Base-by-base conservation (phyloP, 2,888 invertebrate genomes). In the Capitulum mitella region DNA sequence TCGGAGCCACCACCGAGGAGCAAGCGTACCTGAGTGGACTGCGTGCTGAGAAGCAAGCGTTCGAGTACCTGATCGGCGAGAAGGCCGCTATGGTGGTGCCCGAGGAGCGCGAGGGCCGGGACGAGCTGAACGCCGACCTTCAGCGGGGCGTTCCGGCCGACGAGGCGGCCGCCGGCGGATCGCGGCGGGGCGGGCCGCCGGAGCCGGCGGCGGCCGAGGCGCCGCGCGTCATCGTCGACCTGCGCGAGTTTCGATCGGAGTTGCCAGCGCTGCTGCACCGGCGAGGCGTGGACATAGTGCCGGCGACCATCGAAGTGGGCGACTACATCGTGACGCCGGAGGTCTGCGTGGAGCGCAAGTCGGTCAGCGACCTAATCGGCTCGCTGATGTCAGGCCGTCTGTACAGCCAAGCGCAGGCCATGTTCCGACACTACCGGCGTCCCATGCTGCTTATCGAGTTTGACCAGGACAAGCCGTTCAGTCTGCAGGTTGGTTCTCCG, bases 301-400 rank as follows among this genome's bases (percentile, higher is more conserved):
- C 96, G 0, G 88, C 94, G 1, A 95, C 94, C n/a, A 89, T 96
- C 76, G 89, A 91, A 83, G 92, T 91, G 85, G 99, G 98, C 0
- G 99, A 99, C 87, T 99, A 99, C 85, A 95, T 99, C 84, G 88
- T 99, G 29, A 95, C 98, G 0, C 95, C 97, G 0, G 95, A 97
- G 37, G 93, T 98, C 82, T 98, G 98, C 84, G 93, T 99, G 32
- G 99, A 99, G 87, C 89, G 99, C 78, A 99, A 99, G 87, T 81
- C 81, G 40, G 78, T 82, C 26, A 82, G 81, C 78, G 82, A 82
- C 77, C 74, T 82, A 43, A 81, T 82, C 70, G 96, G 97, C 12
- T 98, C 98, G 0, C 88, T 99, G 48, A 94, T 95, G 86, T 94
- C 93, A 74, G 99, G 99, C 0, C 91, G 99, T 29, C 89, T 99